These are phyloP conservation scores for Progne subis DNA, from an alignment of 2,113 vertebrate species.

Conservation along the genomic window DNA sequence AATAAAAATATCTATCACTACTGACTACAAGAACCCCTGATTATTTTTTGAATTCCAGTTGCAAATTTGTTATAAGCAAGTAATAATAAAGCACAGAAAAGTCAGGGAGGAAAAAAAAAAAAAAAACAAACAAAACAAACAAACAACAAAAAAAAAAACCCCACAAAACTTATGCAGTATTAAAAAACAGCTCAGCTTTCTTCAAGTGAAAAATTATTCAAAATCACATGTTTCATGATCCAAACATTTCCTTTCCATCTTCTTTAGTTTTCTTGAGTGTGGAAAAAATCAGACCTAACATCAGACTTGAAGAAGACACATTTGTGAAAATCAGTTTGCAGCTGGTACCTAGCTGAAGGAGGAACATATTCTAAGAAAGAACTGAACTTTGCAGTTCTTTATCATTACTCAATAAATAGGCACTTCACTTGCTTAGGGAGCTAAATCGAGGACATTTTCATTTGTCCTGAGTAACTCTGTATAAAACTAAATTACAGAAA, in stretches of 20 bases:
- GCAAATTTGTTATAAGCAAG: not conserved
- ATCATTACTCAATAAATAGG: not conserved
- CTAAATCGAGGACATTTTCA: not conserved
- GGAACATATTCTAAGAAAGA: rapidly evolving
- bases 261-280: not conserved
- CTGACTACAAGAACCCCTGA: not conserved
- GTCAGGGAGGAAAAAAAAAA: rapidly evolving
- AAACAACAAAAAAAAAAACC: too few relatives aligned
- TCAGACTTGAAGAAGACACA: not conserved
- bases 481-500: not conserved
- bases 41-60: not conserved
- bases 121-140: too few relatives aligned
- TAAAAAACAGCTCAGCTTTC: not conserved
- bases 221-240: not conserved
- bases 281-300: not conserved
- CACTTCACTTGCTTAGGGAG: not conserved
- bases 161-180: not conserved
- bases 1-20: not conserved
- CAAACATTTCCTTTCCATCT: not conserved
- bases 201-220: not conserved
- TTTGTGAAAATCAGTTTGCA: not conserved
- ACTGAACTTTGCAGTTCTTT: not conserved
- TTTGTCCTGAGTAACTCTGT: not conserved
- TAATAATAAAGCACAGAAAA: not conserved
- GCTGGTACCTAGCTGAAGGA: not conserved